These are phyloP conservation scores for Latheticus oryzae DNA, from an alignment of 2,888 invertebrate genomes.

Conservation along the genomic window DNA sequence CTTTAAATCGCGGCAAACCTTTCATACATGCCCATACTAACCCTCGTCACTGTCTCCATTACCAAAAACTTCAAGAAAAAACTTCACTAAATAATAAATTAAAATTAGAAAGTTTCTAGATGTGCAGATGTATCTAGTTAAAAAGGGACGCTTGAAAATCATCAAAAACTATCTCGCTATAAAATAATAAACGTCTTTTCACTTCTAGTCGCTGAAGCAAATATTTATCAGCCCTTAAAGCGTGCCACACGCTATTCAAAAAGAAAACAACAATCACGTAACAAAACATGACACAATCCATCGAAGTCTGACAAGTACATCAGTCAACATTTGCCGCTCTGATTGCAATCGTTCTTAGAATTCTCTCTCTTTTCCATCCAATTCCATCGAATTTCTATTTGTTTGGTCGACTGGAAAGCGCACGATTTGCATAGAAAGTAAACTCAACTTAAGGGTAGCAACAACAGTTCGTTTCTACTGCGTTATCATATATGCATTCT, in stretches of 20 bases:
- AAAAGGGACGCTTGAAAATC: conserved; percentile 32
- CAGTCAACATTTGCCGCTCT: conserved; percentile 65
- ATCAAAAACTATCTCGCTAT: conserved; percentile 32
- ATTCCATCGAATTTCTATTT: not conserved
- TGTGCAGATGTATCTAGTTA: conserved; percentile 4
- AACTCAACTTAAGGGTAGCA: conserved; percentile 33
- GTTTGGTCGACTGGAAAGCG: conserved; percentile 30
- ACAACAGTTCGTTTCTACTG: conserved; percentile 32
- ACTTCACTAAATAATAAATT: conserved; percentile 28
- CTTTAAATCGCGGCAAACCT: no score
- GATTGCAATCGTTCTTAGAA: conserved; percentile 53
- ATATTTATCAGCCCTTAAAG: conserved; percentile 41
- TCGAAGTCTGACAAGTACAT: conserved; percentile 64
- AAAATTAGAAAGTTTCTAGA: conserved; percentile 39
- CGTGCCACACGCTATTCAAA: conserved; percentile 59
- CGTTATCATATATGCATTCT: conserved; percentile 45
- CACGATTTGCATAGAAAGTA: conserved; percentile 39
- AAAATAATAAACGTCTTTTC: conserved; percentile 27
- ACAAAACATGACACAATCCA: conserved; percentile 59
- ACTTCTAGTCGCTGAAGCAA: conserved; percentile 11
- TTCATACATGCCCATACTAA: conserved; percentile 14
- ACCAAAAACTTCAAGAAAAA: conserved; percentile 43
- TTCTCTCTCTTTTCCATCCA: not conserved
- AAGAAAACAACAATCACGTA: conserved; percentile 59
- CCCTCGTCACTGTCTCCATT: conserved; percentile 41